Conservation (phyloP, 2,888 invertebrate species). For the Leucophenga maculata region DNA sequence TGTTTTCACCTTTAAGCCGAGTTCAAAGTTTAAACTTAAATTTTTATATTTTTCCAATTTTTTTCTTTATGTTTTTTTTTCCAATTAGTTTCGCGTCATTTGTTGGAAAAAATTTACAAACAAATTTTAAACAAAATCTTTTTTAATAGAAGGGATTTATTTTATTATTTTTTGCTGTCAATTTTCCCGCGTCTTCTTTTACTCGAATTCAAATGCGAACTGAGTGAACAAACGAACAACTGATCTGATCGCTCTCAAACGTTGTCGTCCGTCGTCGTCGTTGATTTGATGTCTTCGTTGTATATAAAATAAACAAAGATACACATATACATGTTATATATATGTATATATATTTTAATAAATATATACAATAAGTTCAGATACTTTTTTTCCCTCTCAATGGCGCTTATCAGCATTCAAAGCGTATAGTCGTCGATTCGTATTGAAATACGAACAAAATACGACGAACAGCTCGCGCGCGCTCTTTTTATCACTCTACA, state of each 20-base stretch:
- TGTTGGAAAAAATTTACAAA: neutral
- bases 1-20: too few relatives aligned
- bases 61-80: neutral
- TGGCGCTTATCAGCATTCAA: slow-evolving; percentile 6
- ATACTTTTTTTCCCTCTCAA: neutral
- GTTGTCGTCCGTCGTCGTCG: neutral
- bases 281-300: neutral
- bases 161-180: neutral
- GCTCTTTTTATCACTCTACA: too few relatives aligned
- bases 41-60: neutral
- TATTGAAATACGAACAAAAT: too few relatives aligned
- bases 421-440: too few relatives aligned
- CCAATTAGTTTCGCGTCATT: neutral
- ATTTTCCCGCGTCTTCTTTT: neutral
- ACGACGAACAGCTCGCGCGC: neutral
- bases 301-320: too few relatives aligned
- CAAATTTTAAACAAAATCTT: neutral
- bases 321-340: too few relatives aligned
- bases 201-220: too few relatives aligned
- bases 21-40: too few relatives aligned
- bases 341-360: neutral
- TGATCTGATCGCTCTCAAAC: neutral
- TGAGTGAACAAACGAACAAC: neutral
- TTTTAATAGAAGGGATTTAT: neutral
- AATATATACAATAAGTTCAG: too few relatives aligned